These are phyloP conservation scores for Spondyliosoma cantharus DNA, from an alignment of 2,797 vertebrate genomes.

Conservation along the genomic window DNA sequence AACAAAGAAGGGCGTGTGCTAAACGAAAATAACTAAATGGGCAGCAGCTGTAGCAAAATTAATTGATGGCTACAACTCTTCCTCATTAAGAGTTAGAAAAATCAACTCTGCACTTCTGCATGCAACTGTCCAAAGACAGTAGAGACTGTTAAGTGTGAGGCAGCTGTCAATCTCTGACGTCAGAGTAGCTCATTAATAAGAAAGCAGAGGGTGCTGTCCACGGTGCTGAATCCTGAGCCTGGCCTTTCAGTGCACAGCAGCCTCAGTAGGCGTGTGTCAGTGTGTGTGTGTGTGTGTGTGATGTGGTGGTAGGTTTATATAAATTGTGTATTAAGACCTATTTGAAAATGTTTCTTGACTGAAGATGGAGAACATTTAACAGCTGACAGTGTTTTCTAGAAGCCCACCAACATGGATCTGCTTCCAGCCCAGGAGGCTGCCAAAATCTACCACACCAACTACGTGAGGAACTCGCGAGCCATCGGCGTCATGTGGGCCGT, in stretches of 20 bases:
- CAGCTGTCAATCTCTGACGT: slow-evolving; percentile 39
- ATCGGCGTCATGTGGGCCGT: slow-evolving; percentile 96
- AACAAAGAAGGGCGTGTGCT: too few relatives aligned
- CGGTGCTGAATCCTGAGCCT: slow-evolving; percentile 62
- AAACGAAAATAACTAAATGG: background rate
- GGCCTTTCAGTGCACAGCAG: background rate
- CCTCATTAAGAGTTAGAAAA: too few relatives aligned
- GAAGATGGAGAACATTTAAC: background rate
- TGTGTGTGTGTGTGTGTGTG: too few relatives aligned
- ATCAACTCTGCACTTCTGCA: too few relatives aligned
- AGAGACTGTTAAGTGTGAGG: background rate
- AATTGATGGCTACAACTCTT: too few relatives aligned
- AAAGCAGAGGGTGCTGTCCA: slow-evolving; percentile 64
- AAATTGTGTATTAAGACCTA: background rate
- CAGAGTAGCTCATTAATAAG: slow-evolving; percentile 13
- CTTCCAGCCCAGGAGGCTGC: slow-evolving; percentile 95
- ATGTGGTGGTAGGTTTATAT: background rate
- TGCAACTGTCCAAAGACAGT: background rate
- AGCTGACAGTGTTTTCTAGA: background rate
- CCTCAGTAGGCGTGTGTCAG: background rate
- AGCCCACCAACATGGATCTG: slow-evolving; percentile 81
- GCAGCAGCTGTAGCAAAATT: background rate
- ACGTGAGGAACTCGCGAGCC: slow-evolving; percentile 93
- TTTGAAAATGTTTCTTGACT: background rate
- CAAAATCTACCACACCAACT: slow-evolving; percentile 98